These are phyloP conservation scores for Boloria selene DNA, from an alignment of 2,888 invertebrate species.

Conservation along the genomic window DNA sequence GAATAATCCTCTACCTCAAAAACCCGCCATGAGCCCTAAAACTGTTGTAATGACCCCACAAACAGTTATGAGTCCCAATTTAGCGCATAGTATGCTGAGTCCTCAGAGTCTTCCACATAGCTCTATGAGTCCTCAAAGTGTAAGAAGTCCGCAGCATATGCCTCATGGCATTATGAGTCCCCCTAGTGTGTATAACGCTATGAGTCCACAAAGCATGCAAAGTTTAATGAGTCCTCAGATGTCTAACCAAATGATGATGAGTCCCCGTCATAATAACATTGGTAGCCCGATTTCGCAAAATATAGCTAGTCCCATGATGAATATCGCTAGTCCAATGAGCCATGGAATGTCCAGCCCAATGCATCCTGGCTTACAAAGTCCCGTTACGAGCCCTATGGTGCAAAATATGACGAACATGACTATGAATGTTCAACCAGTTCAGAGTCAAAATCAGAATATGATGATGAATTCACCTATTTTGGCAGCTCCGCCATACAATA, in stretches of 20 bases:
- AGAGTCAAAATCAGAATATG: slow-evolving; percentile 55
- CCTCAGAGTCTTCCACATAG: slow-evolving; percentile 75
- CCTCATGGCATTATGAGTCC: slow-evolving; percentile 73
- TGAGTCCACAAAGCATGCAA: slow-evolving; percentile 77
- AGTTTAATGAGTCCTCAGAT: slow-evolving; percentile 76
- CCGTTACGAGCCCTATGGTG: slow-evolving; percentile 65
- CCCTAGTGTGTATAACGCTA: slow-evolving; percentile 69
- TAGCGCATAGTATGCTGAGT: slow-evolving; percentile 73
- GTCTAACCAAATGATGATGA: slow-evolving; percentile 76
- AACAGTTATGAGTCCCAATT: slow-evolving; percentile 68
- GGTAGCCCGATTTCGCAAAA: slow-evolving; percentile 57
- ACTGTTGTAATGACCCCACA: slow-evolving; percentile 69
- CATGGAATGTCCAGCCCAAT: slow-evolving; percentile 72
- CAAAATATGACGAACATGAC: slow-evolving; percentile 71
- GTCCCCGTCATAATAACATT: slow-evolving; percentile 67
- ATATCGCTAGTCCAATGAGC: slow-evolving; percentile 75
- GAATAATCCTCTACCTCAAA: slow-evolving; percentile 64
- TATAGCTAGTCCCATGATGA: slow-evolving; percentile 69
- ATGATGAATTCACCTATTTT: slow-evolving; percentile 52
- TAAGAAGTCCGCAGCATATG: slow-evolving; percentile 70
- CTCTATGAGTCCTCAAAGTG: slow-evolving; percentile 75
- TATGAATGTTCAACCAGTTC: slow-evolving; percentile 61
- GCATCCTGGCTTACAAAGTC: slow-evolving; percentile 62
- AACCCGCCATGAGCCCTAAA: slow-evolving; percentile 65
- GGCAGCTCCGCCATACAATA: slow-evolving; percentile 55